These are phyloP conservation scores for Poeciliopsis occidentalis DNA, from an alignment of 2,113 vertebrate genomes.

Conservation along the genomic window DNA sequence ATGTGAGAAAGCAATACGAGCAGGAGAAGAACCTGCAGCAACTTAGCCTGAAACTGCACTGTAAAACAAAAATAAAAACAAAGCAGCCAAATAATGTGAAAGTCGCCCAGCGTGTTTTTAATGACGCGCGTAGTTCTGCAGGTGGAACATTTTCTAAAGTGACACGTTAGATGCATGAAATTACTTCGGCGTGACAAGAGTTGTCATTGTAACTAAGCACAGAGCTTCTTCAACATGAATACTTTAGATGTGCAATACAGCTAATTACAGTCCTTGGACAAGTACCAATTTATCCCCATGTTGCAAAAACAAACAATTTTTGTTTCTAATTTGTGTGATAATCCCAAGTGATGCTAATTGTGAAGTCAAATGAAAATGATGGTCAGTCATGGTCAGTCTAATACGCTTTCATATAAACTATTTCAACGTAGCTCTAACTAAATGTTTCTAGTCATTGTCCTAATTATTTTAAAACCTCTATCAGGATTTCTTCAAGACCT, in stretches of 20 bases:
- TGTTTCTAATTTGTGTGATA: background rate
- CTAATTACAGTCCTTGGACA: background rate
- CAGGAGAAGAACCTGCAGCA: background rate
- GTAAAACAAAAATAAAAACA: background rate
- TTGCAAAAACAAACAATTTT: too few species aligned
- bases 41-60: slow-evolving; percentile 12
- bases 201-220: background rate
- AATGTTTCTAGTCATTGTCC: too few species aligned
- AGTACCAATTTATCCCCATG: background rate
- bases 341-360: background rate
- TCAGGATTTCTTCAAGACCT: too few species aligned
- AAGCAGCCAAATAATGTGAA: background rate
- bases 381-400: too few species aligned
- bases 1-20: background rate
- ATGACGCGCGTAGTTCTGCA: background rate
- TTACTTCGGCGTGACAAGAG: background rate
- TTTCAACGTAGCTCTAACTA: too few species aligned
- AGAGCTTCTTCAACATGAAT: too few species aligned
- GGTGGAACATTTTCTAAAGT: background rate
- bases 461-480: too few species aligned
- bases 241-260: background rate
- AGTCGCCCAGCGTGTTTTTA: background rate
- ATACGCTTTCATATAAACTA: too few species aligned
- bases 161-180: background rate
- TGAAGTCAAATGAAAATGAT: background rate